These are phyloP conservation scores for Mionectes macconnelli DNA, from an alignment of 2,113 vertebrate genomes.

Conservation along the genomic window DNA sequence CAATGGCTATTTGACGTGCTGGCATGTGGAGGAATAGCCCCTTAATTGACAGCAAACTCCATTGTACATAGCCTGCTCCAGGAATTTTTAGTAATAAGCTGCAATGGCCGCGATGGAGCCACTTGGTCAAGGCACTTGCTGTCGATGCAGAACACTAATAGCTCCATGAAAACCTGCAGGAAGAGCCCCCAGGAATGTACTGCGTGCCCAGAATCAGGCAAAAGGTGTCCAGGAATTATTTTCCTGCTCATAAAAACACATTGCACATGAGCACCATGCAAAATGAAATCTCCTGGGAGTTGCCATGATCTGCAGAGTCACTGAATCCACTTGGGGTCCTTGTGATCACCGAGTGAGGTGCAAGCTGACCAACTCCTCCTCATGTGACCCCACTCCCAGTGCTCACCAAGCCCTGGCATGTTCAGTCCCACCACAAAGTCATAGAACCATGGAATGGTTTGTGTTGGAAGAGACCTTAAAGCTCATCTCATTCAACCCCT, in stretches of 20 bases:
- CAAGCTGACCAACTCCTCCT: neutral
- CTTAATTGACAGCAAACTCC: conserved; percentile 34
- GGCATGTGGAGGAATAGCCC: conserved; percentile 7
- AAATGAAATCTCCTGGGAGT: neutral
- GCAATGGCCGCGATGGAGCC: neutral
- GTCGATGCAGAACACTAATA: neutral
- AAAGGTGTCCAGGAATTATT: neutral
- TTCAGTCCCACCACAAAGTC: neutral
- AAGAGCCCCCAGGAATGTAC: neutral
- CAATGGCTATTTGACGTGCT: conserved; percentile 36
- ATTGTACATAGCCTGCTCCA: neutral
- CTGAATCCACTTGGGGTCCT: neutral
- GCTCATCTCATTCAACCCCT: rapidly evolving
- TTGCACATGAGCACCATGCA: rapidly evolving
- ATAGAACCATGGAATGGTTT: neutral
- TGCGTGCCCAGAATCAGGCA: neutral
- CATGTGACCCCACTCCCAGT: rapidly evolving
- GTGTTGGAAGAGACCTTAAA: neutral
- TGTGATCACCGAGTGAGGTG: rapidly evolving
- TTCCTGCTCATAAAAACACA: rapidly evolving
- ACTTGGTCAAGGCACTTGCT: neutral
- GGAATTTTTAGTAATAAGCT: neutral
- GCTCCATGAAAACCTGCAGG: neutral
- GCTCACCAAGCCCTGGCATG: rapidly evolving
- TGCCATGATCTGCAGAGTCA: neutral